Evolutionary conservation across 2,113 vertebrate genomes (phyloP).

Genomic region (Protobothrops mucrosquamatus): DNA sequence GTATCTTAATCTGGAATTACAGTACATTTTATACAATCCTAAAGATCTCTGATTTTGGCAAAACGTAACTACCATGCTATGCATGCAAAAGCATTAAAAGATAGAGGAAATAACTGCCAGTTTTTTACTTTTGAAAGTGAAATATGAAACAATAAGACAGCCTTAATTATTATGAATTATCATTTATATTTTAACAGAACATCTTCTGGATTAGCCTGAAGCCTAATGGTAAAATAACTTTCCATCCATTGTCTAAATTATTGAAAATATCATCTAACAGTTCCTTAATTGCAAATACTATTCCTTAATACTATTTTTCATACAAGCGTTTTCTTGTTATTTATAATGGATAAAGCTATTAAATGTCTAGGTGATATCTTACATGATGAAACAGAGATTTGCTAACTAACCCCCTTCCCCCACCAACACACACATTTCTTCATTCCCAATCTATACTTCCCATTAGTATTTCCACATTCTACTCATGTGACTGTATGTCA

Average conservation of each 20-base stretch:
- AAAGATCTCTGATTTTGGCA: neutral
- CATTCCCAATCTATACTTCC: neutral
- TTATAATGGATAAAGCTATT: neutral
- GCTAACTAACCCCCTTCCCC: neutral
- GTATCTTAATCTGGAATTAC: neutral
- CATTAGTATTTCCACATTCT: neutral
- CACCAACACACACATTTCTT: neutral
- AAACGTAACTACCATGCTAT: neutral
- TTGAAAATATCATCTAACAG: neutral
- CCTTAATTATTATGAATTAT: neutral
- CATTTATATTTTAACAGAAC: neutral
- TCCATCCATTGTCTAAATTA: neutral
- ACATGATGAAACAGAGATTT: neutral
- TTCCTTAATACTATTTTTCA: neutral
- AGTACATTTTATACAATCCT: neutral
- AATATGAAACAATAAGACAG: neutral
- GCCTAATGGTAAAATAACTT: neutral
- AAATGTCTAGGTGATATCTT: neutral
- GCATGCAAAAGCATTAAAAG: neutral
- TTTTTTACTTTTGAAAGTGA: neutral
- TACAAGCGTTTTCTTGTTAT: neutral
- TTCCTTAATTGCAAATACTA: neutral
- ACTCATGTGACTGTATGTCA: neutral
- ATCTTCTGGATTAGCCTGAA: neutral
- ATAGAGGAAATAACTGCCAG: no score